Percentiles rank a stretch among this genome's conserved stretches.
These are phyloP conservation scores for Whitmania pigra DNA, from an alignment of 1,140 invertebrate genomes.

Conservation along the genomic window DNA sequence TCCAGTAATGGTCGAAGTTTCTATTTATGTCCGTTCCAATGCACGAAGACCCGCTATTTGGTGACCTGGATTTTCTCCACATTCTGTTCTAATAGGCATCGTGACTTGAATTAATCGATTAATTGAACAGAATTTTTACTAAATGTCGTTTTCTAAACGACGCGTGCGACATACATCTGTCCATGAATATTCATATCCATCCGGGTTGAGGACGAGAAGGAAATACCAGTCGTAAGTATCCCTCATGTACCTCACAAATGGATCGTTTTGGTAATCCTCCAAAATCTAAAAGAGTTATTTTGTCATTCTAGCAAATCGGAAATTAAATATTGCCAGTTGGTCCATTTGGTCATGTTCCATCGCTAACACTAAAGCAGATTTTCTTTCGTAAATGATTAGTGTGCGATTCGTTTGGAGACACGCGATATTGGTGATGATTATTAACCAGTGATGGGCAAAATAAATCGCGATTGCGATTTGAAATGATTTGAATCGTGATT, in stretches of 20 bases:
- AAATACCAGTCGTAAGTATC: slow-evolving; percentile 21
- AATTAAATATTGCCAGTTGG: too few species aligned
- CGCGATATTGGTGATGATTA: too few species aligned
- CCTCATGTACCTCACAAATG: slow-evolving; percentile 5
- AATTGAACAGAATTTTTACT: not conserved
- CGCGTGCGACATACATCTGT: not conserved
- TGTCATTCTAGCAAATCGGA: not conserved
- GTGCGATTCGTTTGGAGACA: too few species aligned
- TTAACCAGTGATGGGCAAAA: too few species aligned
- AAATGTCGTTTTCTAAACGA: not conserved
- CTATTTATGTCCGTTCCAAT: slow-evolving; percentile 18
- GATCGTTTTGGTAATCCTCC: slow-evolving; percentile 3
- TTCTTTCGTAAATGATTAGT: too few species aligned
- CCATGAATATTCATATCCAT: not conserved
- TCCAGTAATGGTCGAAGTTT: slow-evolving; percentile 23
- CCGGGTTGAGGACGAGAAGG: not conserved
- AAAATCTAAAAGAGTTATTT: not conserved
- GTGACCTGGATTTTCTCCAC: slow-evolving; percentile 26
- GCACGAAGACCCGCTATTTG: slow-evolving; percentile 15
- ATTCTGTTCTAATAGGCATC: slow-evolving; percentile 18
- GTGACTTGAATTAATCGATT: not conserved
- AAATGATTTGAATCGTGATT: too few species aligned
- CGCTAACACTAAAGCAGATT: too few species aligned
- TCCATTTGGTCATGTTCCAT: too few species aligned
- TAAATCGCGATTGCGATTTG: too few species aligned